Evolutionary conservation across 2,113 vertebrate species (phyloP).

Genomic region (Casuarius casuarius): DNA sequence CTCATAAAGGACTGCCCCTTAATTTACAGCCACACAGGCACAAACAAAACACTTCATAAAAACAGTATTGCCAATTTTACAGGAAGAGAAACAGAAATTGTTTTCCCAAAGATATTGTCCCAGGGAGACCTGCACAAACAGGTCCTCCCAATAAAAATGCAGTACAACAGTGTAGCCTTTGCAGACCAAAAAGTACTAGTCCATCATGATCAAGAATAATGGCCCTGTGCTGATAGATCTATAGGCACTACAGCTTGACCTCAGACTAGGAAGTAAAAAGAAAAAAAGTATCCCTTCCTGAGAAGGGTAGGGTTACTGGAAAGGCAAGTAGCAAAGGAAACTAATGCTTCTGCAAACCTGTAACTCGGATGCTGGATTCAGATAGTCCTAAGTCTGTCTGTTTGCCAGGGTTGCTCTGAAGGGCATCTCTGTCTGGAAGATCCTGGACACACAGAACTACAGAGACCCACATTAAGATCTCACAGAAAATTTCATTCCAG

Average conservation of each 20-base stretch:
- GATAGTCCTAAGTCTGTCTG: background rate
- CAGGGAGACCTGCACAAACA: background rate
- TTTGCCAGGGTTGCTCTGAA: background rate
- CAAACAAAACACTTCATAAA: background rate
- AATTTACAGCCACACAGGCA: background rate
- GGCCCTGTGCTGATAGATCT: rapidly evolving
- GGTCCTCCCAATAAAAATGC: background rate
- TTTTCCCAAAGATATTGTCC: background rate
- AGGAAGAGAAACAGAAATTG: background rate
- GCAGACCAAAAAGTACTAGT: background rate
- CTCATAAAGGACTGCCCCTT: background rate
- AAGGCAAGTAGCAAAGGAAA: background rate
- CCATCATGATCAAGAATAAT: background rate
- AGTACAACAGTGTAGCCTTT: background rate
- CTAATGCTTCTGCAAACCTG: background rate
- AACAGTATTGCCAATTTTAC: background rate
- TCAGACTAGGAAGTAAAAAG: no score
- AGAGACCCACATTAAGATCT: background rate
- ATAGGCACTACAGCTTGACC: background rate
- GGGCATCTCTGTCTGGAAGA: background rate
- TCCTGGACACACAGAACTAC: background rate
- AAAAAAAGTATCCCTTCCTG: background rate
- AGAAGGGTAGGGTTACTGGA: background rate
- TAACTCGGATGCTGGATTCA: background rate
- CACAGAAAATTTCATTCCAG: background rate